Percentiles rank a stretch among this genome's conserved stretches.
phyloP scores from a whole-genome alignment of 2,113 vertebrate species.

The Urocolius indicus region DNA sequence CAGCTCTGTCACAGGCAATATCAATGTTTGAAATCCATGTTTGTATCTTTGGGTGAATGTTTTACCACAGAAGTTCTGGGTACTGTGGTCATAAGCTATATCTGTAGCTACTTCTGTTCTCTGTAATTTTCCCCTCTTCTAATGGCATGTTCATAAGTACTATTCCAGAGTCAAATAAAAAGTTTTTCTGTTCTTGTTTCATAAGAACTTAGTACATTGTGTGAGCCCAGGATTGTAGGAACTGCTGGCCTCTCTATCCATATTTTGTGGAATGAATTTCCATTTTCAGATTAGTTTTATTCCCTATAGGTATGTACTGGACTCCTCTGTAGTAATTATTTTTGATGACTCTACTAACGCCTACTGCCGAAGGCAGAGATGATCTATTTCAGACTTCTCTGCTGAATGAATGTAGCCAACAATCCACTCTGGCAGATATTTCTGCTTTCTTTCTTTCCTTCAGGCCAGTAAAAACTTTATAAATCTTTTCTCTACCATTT shows the following conservation, averaged over 20 bases:
- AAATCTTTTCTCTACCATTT: constrained; percentile 42
- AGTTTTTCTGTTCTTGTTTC: not conserved
- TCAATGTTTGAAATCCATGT: not conserved
- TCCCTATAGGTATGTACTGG: constrained; percentile 51
- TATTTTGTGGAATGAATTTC: constrained; percentile 30
- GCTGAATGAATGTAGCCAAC: constrained; percentile 38
- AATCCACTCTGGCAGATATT: constrained; percentile 65
- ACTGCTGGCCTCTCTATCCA: not conserved
- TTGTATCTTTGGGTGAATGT: not conserved
- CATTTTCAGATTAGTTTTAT: constrained; percentile 50
- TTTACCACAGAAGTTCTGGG: not conserved
- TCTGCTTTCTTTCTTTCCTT: constrained; percentile 28
- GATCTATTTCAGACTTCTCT: constrained; percentile 57
- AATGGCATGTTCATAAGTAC: not conserved
- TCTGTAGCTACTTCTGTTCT: not conserved
- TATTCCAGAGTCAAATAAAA: constrained; percentile 13
- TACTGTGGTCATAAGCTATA: not conserved
- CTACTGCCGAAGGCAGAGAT: constrained; percentile 45
- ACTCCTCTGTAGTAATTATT: constrained; percentile 48
- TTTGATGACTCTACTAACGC: constrained; percentile 43
- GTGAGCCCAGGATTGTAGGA: not conserved
- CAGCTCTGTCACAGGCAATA: not conserved
- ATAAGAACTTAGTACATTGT: not conserved
- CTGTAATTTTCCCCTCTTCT: not conserved
- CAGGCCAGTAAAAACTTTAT: constrained; percentile 43